These are phyloP conservation scores for Ridgeia piscesae DNA, from an alignment of 1,140 invertebrate species.

Conservation along the genomic window DNA sequence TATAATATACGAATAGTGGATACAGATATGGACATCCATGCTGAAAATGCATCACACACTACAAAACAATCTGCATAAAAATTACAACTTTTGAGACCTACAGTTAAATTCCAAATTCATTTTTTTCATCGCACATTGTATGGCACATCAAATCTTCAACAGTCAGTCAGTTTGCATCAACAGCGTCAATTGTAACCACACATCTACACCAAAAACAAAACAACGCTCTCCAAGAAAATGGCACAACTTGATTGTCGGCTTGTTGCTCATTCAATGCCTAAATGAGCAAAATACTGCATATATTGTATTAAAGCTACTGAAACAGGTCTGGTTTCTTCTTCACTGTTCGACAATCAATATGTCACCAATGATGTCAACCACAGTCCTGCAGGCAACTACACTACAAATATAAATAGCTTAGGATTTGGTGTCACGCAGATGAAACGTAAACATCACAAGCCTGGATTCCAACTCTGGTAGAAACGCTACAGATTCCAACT, in stretches of 20 bases:
- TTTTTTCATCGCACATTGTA: neutral
- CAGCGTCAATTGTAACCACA: neutral
- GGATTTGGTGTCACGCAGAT: neutral
- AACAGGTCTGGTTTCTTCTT: neutral
- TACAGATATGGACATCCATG: neutral
- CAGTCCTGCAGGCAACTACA: neutral
- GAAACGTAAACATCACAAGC: neutral
- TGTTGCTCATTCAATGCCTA: neutral
- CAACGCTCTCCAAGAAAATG: neutral
- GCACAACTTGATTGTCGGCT: neutral
- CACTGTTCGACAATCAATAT: neutral
- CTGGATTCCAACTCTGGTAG: neutral
- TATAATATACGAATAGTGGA: too few relatives aligned
- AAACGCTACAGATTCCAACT: neutral
- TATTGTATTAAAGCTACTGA: neutral
- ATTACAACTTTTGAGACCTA: neutral
- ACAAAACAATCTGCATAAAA: neutral
- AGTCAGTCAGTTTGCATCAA: neutral
- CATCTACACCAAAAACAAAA: neutral
- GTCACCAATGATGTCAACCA: neutral
- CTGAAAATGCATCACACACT: neutral
- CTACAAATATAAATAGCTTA: neutral
- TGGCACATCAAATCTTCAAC: neutral
- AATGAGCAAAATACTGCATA: too few relatives aligned
- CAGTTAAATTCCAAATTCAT: neutral